A percentile compares a stretch with the other conserved stretches of the same genome.
Conservation (phyloP, 2,888 invertebrate genomes). For the Podabrus alpinus region DNA sequence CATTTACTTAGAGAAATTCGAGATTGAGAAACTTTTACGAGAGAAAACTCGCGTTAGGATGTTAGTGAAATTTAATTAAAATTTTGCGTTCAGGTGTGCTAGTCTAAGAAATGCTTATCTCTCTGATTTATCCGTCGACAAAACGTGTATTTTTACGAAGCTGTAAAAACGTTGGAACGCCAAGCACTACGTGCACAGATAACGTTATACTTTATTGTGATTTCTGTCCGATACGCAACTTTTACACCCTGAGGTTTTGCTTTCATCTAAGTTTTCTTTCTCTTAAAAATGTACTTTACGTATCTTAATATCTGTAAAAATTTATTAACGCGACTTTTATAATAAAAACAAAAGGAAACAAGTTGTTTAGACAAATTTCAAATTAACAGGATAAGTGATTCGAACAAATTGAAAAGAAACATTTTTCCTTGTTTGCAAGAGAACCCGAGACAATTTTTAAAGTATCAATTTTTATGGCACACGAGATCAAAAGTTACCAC, state of each 20-base stretch:
- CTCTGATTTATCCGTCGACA: conserved; percentile 46
- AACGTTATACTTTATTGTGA: conserved; percentile 45
- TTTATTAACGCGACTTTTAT: neutral
- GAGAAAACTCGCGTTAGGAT: neutral
- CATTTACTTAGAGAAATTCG: neutral
- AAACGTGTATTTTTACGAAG: conserved; percentile 46
- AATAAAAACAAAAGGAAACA: neutral
- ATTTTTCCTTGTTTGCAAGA: neutral
- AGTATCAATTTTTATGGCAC: neutral
- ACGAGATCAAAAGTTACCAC: neutral
- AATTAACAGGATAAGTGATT: neutral
- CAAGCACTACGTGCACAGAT: conserved; percentile 41
- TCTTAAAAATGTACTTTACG: conserved; percentile 4
- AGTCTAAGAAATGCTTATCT: conserved; percentile 42
- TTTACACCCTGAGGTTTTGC: conserved; percentile 15
- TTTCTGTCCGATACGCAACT: conserved; percentile 38
- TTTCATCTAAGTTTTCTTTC: conserved; percentile 10
- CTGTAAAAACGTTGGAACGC: conserved; percentile 40
- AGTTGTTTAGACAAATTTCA: neutral
- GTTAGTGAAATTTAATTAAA: conserved; percentile 4
- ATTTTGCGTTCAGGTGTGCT: conserved; percentile 12
- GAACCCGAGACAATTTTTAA: neutral
- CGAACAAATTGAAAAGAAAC: neutral
- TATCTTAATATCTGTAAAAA: neutral
- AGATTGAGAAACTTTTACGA: neutral